Conservation (phyloP, 64 coral and sea anemone genomes). For the Catalaphyllia jardinei region DNA sequence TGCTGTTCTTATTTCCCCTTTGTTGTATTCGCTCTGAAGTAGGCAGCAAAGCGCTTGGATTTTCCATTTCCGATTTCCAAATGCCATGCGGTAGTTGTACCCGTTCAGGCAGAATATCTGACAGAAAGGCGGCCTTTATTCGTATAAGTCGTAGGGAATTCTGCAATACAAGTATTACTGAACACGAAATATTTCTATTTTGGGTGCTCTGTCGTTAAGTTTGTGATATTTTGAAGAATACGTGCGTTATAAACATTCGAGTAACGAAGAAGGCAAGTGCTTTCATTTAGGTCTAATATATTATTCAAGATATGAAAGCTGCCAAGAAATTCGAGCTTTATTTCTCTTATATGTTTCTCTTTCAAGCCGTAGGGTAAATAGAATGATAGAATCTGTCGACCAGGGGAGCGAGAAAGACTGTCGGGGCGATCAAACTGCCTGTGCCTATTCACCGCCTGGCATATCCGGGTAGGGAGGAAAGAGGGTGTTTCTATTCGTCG, state of each 20-base stretch:
- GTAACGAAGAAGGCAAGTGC: constrained; percentile 47
- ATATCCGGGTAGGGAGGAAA: constrained; percentile 59
- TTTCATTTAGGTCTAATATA: constrained; percentile 70
- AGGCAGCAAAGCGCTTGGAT: neutral
- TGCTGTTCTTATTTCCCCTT: neutral
- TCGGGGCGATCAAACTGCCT: neutral
- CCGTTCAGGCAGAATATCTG: constrained; percentile 43
- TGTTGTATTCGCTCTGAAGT: neutral
- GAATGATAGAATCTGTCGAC: constrained; percentile 13
- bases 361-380: constrained; percentile 34
- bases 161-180: no score
- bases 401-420: neutral
- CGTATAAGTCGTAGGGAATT: neutral
- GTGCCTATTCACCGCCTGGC: neutral
- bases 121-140: constrained; percentile 6
- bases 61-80: constrained; percentile 34
- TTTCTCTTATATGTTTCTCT: constrained; percentile 60
- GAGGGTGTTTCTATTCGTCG: constrained; percentile 44
- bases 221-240: constrained; percentile 18
- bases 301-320: constrained; percentile 94
- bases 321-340: constrained; percentile 82
- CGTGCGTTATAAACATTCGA: constrained; percentile 14
- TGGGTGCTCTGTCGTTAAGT: neutral
- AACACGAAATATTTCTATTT: constrained; percentile 23
- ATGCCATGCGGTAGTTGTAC: constrained; percentile 37